These are phyloP conservation scores for Anoura caudifer DNA, from an alignment of 2,113 vertebrate species.

Conservation along the genomic window DNA sequence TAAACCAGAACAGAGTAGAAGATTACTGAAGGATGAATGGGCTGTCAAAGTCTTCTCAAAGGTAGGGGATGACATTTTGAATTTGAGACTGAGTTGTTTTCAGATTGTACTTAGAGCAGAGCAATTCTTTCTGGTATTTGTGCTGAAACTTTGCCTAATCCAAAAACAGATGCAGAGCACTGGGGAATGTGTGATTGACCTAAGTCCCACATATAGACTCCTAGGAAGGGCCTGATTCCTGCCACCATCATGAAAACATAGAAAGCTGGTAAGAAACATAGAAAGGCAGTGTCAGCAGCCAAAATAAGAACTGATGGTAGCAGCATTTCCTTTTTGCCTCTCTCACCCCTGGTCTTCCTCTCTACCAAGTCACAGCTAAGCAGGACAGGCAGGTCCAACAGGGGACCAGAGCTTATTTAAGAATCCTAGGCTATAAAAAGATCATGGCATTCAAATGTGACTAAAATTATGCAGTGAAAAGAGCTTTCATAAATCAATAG, in stretches of 20 bases:
- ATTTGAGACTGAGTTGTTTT: neutral
- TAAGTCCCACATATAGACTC: neutral
- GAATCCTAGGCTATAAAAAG: neutral
- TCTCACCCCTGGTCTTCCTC: neutral
- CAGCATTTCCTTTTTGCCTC: neutral
- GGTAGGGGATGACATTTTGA: neutral
- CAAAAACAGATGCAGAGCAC: neutral
- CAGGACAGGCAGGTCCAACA: neutral
- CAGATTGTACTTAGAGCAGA: neutral
- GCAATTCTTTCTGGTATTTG: neutral
- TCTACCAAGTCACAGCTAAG: neutral
- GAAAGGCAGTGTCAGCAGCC: neutral
- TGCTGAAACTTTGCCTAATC: neutral
- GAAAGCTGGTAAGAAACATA: neutral
- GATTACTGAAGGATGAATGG: neutral
- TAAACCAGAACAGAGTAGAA: neutral
- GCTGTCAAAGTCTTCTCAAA: neutral
- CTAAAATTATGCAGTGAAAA: constrained; percentile 60
- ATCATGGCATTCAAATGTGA: neutral
- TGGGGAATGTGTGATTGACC: neutral
- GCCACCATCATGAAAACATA: neutral
- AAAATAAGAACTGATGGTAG: neutral
- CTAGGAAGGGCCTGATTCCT: neutral
- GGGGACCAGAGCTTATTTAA: neutral
- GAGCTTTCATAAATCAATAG: constrained; percentile 75